phyloP scores from a whole-genome alignment of 1,140 invertebrate genomes.

The Ceratitis capitata region DNA sequence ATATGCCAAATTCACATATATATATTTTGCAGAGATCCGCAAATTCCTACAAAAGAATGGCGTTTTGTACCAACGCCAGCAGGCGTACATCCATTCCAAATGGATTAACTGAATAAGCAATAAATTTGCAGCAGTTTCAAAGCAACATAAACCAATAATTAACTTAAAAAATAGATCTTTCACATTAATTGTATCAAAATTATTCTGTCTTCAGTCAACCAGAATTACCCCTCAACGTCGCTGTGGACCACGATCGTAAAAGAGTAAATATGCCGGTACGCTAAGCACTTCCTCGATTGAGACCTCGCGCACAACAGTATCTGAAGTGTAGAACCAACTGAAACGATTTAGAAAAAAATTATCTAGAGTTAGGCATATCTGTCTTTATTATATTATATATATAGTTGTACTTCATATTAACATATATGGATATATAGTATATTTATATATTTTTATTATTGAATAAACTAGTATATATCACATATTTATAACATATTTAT shows the following conservation, averaged over 20 bases:
- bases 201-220: not conserved
- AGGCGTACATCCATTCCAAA: not conserved
- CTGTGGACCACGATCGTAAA: constrained; percentile 71
- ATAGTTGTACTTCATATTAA: too few relatives aligned
- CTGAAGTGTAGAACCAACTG: constrained; percentile 76
- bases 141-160: not conserved
- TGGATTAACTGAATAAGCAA: too few relatives aligned
- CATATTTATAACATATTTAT: not conserved
- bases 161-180: not conserved
- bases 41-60: not conserved
- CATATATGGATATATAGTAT: too few relatives aligned
- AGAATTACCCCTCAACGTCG: constrained; percentile 41
- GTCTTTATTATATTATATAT: too few relatives aligned
- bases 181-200: not conserved
- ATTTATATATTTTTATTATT: too few relatives aligned
- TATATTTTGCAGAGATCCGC: not conserved
- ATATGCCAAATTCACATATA: not conserved
- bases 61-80: not conserved
- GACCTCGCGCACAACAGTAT: constrained; percentile 75
- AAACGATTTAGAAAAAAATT: not conserved
- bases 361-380: not conserved
- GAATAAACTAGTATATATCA: not conserved
- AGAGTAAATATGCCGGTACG: constrained; percentile 74
- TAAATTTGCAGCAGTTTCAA: not conserved
- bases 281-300: constrained; percentile 73